These are phyloP conservation scores for Leptinotarsa texana DNA, from an alignment of 1,140 invertebrate genomes.

Conservation along the genomic window DNA sequence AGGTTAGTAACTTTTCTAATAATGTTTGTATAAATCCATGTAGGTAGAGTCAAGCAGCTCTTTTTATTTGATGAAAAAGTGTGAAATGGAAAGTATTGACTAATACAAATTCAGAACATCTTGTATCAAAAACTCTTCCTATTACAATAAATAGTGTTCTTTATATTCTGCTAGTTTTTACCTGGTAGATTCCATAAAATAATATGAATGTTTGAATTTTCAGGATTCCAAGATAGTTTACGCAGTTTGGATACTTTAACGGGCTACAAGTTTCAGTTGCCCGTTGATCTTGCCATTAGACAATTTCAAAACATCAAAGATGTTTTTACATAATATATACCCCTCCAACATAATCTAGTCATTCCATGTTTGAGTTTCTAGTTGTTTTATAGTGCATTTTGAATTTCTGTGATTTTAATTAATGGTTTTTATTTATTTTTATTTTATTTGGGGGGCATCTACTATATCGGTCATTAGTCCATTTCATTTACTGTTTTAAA, in stretches of 20 bases:
- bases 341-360: slow-evolving; percentile 17
- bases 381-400: slow-evolving; percentile 1
- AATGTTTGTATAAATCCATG: neutral
- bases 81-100: too few relatives aligned
- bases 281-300: slow-evolving; percentile 91
- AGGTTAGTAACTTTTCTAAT: slow-evolving; percentile 58
- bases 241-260: slow-evolving; percentile 87
- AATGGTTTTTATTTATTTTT: slow-evolving; percentile 1
- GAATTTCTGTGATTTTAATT: neutral
- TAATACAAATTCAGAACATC: too few relatives aligned
- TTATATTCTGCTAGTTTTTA: too few relatives aligned
- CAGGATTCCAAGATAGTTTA: slow-evolving; percentile 93
- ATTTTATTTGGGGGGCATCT: too few relatives aligned
- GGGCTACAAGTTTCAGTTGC: slow-evolving; percentile 87
- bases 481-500: neutral
- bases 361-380: slow-evolving; percentile 20
- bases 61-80: too few relatives aligned
- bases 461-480: too few relatives aligned
- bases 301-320: slow-evolving; percentile 98
- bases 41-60: too few relatives aligned
- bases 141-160: too few relatives aligned
- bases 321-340: slow-evolving; percentile 73
- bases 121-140: too few relatives aligned
- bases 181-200: too few relatives aligned
- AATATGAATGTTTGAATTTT: slow-evolving; percentile 39